Conservation (phyloP, 2,888 invertebrate genomes). For the Macrophya annulata region DNA sequence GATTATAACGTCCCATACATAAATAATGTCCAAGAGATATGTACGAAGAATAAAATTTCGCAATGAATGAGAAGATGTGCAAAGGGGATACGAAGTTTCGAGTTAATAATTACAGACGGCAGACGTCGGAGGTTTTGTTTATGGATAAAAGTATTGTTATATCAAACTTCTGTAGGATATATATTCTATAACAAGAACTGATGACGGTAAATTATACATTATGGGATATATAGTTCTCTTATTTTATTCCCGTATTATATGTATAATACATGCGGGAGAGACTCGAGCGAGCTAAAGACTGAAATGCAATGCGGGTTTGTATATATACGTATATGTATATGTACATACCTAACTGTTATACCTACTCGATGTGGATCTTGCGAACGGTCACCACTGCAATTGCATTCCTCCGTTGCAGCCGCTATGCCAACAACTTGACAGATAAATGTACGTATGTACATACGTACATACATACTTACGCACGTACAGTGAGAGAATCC, state of each 20-base stretch:
- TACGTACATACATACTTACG: background rate
- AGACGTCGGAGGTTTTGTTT: too few relatives aligned
- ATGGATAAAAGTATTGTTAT: too few relatives aligned
- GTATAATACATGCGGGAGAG: background rate
- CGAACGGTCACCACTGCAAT: constrained; percentile 1
- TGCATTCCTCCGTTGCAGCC: constrained; percentile 21
- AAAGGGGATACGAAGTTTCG: too few relatives aligned
- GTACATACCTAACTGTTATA: background rate
- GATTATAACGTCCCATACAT: background rate
- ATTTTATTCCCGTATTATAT: background rate
- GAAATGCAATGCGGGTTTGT: background rate
- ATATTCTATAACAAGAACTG: too few relatives aligned
- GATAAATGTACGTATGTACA: background rate
- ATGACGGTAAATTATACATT: too few relatives aligned
- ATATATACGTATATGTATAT: background rate
- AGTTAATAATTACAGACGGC: too few relatives aligned
- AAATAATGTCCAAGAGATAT: background rate
- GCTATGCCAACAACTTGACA: constrained; percentile 17
- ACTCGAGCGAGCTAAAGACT: background rate
- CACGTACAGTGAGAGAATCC: background rate
- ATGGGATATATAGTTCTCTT: too few relatives aligned
- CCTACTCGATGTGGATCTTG: background rate
- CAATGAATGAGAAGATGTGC: too few relatives aligned
- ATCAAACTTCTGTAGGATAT: too few relatives aligned
- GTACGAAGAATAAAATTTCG: background rate